Conservation (phyloP, 2,113 vertebrate species). For the Typhlomys cinereus region DNA sequence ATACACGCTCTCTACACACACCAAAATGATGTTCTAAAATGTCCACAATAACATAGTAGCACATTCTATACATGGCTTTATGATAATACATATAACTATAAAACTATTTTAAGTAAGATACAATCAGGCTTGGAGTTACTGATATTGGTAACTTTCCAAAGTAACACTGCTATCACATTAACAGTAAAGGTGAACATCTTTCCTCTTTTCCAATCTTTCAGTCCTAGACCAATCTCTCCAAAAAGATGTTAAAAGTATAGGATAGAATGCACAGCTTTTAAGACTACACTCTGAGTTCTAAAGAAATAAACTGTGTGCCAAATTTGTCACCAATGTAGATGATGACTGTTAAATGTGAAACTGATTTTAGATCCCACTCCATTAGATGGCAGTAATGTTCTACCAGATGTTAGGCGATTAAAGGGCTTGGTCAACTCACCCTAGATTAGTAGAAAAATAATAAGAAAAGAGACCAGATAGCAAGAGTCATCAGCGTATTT, state of each 20-base stretch:
- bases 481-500: neutral
- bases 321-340: neutral
- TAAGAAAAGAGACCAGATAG: neutral
- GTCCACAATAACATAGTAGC: neutral
- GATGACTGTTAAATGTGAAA: neutral
- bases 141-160: neutral
- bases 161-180: neutral
- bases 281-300: neutral
- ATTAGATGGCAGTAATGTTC: slow-evolving; percentile 68
- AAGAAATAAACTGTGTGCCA: neutral
- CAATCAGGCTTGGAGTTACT: neutral
- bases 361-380: neutral
- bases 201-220: neutral
- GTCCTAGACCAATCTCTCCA: neutral
- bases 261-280: neutral
- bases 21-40: neutral
- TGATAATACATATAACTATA: neutral
- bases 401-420: neutral
- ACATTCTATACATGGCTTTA: neutral
- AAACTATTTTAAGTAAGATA: neutral
- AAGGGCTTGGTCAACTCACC: neutral
- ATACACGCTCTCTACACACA: too few species aligned
- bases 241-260: neutral
- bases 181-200: neutral
- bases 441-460: neutral